Conservation (phyloP, 2,797 vertebrate species). For the Rallus crepitans region DNA sequence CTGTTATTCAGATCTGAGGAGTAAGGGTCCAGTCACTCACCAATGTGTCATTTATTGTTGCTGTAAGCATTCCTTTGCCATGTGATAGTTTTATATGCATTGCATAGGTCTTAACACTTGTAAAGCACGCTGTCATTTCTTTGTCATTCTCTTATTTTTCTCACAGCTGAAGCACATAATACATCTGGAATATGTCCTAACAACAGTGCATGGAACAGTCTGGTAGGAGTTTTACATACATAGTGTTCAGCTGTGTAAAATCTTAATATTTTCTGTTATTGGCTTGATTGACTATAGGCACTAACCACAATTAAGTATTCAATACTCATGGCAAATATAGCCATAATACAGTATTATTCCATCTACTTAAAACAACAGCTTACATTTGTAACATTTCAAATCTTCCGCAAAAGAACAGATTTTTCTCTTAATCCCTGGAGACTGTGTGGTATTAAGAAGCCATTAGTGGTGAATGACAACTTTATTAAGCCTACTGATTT, state of each 20-base stretch:
- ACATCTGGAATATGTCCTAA: neutral
- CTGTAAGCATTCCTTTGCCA: neutral
- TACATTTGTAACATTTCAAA: neutral
- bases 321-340: neutral
- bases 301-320: neutral
- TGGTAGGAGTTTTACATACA: neutral
- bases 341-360: neutral
- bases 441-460: neutral
- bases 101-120: neutral
- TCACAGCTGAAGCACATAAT: neutral
- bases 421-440: conserved; percentile 10
- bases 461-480: neutral
- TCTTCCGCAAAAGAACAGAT: neutral
- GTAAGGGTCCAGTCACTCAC: neutral
- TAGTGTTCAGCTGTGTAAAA: neutral
- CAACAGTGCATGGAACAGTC: neutral
- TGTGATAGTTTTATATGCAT: neutral
- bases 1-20: neutral
- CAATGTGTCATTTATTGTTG: neutral
- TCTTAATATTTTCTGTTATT: neutral
- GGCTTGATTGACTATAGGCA: neutral
- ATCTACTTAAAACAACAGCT: neutral
- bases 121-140: neutral
- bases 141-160: neutral
- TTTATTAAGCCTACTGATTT: neutral